Conservation (phyloP, 2,797 vertebrate species). For the Sebastes variabilis region DNA sequence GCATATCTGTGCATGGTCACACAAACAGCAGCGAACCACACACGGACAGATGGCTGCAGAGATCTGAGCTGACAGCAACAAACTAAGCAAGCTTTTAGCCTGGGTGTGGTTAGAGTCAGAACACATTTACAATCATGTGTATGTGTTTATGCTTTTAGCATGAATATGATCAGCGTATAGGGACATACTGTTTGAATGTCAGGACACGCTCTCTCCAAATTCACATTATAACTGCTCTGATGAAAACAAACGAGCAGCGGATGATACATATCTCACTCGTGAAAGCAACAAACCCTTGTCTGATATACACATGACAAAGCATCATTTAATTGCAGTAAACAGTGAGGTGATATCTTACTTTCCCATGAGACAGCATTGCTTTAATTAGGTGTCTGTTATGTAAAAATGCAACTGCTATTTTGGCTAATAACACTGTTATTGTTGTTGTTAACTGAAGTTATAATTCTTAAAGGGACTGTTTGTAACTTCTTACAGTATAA, state of each 20-base stretch:
- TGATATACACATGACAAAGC: background rate
- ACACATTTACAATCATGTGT: background rate
- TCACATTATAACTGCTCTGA: background rate
- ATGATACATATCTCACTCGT: background rate
- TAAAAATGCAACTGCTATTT: background rate
- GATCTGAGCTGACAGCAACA: constrained; percentile 23
- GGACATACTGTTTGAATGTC: background rate
- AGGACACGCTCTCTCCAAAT: background rate
- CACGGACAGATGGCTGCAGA: background rate
- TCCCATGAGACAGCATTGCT: background rate
- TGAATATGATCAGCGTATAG: background rate
- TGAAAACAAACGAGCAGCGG: background rate
- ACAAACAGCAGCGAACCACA: background rate
- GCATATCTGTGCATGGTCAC: background rate
- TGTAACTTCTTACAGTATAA: too few species aligned
- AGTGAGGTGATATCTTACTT: background rate
- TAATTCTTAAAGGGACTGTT: background rate
- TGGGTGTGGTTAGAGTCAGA: background rate
- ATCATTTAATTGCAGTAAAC: background rate
- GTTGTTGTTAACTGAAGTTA: background rate
- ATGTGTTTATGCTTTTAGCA: constrained; percentile 1
- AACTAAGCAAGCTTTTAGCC: constrained; percentile 34
- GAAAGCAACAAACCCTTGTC: background rate
- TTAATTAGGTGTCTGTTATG: background rate
- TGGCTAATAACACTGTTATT: background rate